Evolutionary conservation across 2,113 vertebrate genomes (phyloP).

Genomic region (Ochotona curzoniae): DNA sequence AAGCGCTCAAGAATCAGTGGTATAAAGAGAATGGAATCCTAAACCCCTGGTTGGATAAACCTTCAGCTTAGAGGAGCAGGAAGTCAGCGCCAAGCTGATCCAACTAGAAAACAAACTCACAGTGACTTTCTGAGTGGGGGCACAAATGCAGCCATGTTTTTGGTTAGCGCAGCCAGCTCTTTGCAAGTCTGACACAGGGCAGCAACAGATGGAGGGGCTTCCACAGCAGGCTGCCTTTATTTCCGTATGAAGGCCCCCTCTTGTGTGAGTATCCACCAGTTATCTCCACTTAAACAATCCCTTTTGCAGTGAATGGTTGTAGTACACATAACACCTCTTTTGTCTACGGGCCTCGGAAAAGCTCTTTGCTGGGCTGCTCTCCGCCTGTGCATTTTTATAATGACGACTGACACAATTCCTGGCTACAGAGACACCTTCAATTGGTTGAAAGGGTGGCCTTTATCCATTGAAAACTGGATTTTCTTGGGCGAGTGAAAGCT

Average conservation of each 20-base stretch:
- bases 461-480: slow-evolving; percentile 63
- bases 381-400: slow-evolving; percentile 74
- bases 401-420: slow-evolving; percentile 65
- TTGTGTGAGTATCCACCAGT: slow-evolving; percentile 69
- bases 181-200: slow-evolving; percentile 39
- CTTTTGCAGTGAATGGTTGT: slow-evolving; percentile 80
- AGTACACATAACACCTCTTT: slow-evolving; percentile 79
- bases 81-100: background rate
- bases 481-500: slow-evolving; percentile 56
- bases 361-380: slow-evolving; percentile 65
- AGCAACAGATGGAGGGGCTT: slow-evolving; percentile 77
- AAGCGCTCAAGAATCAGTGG: slow-evolving; percentile 21
- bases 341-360: slow-evolving; percentile 55
- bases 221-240: slow-evolving; percentile 69
- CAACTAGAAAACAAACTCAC: slow-evolving; percentile 9
- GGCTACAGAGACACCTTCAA: slow-evolving; percentile 51
- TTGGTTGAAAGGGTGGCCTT: slow-evolving; percentile 63
- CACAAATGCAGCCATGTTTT: slow-evolving; percentile 66
- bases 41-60: background rate
- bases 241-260: slow-evolving; percentile 75
- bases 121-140: slow-evolving; percentile 51
- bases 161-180: slow-evolving; percentile 58
- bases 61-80: background rate
- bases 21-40: background rate
- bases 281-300: slow-evolving; percentile 81